Base-by-base conservation (phyloP, 1,140 invertebrate species). In the Nephila pilipes region DNA sequence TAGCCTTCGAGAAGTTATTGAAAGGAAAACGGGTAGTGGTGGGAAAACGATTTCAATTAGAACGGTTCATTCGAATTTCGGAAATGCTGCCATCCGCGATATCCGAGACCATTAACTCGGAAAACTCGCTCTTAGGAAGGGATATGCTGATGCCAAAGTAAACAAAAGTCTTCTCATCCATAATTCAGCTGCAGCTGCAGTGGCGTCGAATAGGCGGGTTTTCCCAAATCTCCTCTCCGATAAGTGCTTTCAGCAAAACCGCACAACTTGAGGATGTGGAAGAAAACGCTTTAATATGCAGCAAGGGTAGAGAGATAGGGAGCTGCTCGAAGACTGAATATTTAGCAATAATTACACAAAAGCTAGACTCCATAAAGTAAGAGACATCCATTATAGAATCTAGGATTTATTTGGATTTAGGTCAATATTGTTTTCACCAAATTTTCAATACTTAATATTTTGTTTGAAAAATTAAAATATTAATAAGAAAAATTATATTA, bases 91-190 rank as follows among this genome's bases (percentile, higher is more conserved):
- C 25, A 6, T 18, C 29, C 69, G 69, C 32, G 69, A 75, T 32
- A 75, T 75, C 69, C 29, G 12, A 46, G 12, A 18, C 29, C 69
- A 75, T 75, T 75, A 75, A 75, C 65, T 69, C 65, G n/a, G 65
- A 69, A 69, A 69, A 69, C 29, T 69, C 25, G 65, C n/a, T n/a
- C n/a, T n/a, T n/a, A n/a, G n/a, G 65, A 14, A 10, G 18, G 69
- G 32, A 75, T 29, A 18, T 8, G 80, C 10, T 54, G 20, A 54
- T 22, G 38, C 38, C 6, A 83, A n/a, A 55, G 46, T 83, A 83
- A 83, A 83, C 80, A 83, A 83, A 83, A 55, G 54, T 25, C 32
- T 75, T 29, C 54, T 83, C 80, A 83, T 83, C 80, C 80, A 83
- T 83, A 83, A 83, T 83, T 83, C 80, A 83, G 80, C 29, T 55